Base-by-base conservation (phyloP, 2,113 vertebrate genomes). In the Gallinago paraguaiae region DNA sequence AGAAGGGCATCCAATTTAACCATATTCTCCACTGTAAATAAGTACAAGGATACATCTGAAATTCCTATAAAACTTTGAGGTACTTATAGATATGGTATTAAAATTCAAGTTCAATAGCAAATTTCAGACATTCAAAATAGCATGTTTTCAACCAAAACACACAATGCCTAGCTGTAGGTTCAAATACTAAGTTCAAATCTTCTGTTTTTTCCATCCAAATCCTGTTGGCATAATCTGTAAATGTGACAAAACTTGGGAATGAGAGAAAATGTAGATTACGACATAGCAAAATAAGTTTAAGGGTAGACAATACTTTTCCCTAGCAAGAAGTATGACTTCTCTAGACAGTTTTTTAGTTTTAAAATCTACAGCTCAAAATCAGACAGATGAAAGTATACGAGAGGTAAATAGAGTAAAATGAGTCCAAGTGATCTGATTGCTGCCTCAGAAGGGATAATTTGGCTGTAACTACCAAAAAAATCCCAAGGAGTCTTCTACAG, bases 401-500 rank as follows among this genome's bases (percentile, higher is more conserved):
- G 37, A 37, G 13, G 9, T 37, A 76, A 80, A 46, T 18, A 57
- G 6, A 86, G 16, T 14, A 27, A 93, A 69, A 78, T 25, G 30
- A 61, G 7, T 30, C 17, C 1, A 0, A 69, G 39, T 25, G 11
- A 61, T 39, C 74, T 1, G 1, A 37, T 4, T 51, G 18, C 18
- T 70, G 28, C 23, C 33, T 78, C 25, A 60, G 23, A 79, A 53
- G 17, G 19, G 35, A 57, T 22, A 59, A 77, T 71, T 75, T 59
- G 14, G 22, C 25, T 80, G 17, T 27, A 50, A 41, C 35, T 63
- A 41, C 41, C 2, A n/a, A 71, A 60, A 60, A 75, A 18, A 1
- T 43, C 8, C 5, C 14, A 60, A 37, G 7, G 5, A 64, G 5
- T 50, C 4, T 30, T 63, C 76, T 84, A 9, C 12, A 39, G 31